phyloP scores from a whole-genome alignment of 1,140 invertebrate genomes.

The Solenopsis fugax region DNA sequence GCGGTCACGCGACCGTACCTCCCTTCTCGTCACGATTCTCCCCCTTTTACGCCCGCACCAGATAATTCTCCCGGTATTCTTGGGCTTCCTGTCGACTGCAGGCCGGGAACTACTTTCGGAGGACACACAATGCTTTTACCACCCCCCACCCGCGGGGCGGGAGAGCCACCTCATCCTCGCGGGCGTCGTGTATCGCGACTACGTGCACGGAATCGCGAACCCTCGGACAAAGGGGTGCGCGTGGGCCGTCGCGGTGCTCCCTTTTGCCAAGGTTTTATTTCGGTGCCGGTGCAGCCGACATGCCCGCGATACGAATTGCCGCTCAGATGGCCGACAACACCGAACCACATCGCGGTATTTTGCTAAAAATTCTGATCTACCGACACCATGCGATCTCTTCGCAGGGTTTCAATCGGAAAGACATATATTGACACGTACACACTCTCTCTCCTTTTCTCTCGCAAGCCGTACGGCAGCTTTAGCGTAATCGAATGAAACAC shows the following conservation, averaged over 20 bases:
- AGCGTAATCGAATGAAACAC: background rate
- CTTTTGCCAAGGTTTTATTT: conserved; percentile 55
- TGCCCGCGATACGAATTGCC: conserved; percentile 58
- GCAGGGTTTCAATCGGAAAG: background rate
- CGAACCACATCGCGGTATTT: background rate
- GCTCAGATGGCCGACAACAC: conserved; percentile 43
- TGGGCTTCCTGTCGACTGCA: conserved; percentile 61
- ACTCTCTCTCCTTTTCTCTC: background rate
- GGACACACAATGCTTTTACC: conserved; percentile 55
- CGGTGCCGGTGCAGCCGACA: conserved; percentile 44
- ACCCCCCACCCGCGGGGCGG: background rate
- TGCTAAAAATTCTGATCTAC: conserved; percentile 24
- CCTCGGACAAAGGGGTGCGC: conserved; percentile 50
- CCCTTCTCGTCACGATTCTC: conserved; percentile 14
- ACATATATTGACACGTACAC: background rate
- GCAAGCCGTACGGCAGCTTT: background rate
- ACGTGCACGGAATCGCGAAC: conserved; percentile 60
- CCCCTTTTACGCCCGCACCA: conserved; percentile 2
- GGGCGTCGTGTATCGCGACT: conserved; percentile 54
- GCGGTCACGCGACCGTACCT: conserved; percentile 32
- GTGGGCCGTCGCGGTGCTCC: background rate
- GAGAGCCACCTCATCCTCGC: conserved; percentile 1
- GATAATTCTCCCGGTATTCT: conserved; percentile 60
- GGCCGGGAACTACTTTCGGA: conserved; percentile 49
- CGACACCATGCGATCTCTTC: background rate